These are phyloP conservation scores for Meleagris gallopavo DNA, from an alignment of 2,113 vertebrate genomes.

Conservation along the genomic window DNA sequence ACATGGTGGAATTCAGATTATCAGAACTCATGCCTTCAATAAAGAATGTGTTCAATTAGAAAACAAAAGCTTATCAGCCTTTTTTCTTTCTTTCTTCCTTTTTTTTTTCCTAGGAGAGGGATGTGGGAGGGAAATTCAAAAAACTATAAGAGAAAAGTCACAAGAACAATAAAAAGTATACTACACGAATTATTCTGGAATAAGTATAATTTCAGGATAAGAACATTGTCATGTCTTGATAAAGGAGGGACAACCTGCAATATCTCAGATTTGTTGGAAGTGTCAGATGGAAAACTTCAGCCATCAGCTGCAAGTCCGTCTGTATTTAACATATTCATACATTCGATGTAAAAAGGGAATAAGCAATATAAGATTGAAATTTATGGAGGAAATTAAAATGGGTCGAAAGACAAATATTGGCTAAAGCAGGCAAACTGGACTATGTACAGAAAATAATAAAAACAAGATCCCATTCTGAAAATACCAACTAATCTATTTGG, in stretches of 20 bases:
- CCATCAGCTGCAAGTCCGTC: not conserved
- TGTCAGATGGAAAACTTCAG: slow-evolving; percentile 12
- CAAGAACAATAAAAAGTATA: not conserved
- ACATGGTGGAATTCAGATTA: not conserved
- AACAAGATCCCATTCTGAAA: slow-evolving; percentile 29
- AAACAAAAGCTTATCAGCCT: not conserved
- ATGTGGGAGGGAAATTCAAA: too few relatives aligned
- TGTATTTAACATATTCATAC: slow-evolving; percentile 21
- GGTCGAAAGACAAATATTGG: not conserved
- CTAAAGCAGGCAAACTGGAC: slow-evolving; percentile 20
- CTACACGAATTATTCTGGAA: not conserved
- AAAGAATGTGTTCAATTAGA: not conserved
- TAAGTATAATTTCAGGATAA: not conserved
- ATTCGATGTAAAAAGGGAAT: not conserved
- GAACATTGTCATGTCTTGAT: not conserved
- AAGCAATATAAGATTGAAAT: not conserved
- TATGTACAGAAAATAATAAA: not conserved
- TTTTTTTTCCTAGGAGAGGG: not conserved
- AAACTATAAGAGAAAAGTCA: not conserved
- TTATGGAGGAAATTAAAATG: not conserved
- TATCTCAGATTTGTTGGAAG: slow-evolving; percentile 11
- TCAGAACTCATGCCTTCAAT: not conserved
- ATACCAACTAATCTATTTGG: not conserved
- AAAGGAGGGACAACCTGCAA: not conserved
- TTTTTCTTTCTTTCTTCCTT: not conserved